A percentile compares a stretch with the other conserved stretches of the same genome.
Evolutionary conservation across 2,113 vertebrate genomes (phyloP).

Genomic region (Hippolais icterina): DNA sequence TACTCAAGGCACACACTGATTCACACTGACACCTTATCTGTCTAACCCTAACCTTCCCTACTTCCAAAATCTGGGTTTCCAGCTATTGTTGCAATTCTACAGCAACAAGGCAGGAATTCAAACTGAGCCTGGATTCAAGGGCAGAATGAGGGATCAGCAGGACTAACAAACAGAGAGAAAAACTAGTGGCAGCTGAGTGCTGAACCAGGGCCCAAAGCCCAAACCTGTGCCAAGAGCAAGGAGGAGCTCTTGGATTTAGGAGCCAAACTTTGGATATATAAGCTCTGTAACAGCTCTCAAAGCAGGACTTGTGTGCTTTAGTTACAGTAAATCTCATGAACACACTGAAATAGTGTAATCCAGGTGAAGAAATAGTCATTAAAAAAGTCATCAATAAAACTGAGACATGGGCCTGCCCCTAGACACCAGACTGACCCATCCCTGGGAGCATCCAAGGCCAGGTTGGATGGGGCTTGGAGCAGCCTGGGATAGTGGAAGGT

Average conservation of each 20-base stretch:
- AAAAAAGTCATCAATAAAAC: not conserved
- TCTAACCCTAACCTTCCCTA: slow-evolving; percentile 28
- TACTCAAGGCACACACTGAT: slow-evolving; percentile 1
- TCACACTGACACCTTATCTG: slow-evolving; percentile 6
- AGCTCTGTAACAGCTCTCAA: not conserved
- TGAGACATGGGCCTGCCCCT: not conserved
- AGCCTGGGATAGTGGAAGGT: not conserved
- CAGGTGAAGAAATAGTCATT: not conserved
- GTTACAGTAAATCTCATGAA: not conserved
- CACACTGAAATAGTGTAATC: not conserved
- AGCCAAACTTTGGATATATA: not conserved
- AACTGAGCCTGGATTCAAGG: slow-evolving; percentile 12
- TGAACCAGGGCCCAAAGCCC: not conserved
- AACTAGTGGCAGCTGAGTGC: not conserved
- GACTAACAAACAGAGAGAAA: not conserved
- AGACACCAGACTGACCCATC: not conserved
- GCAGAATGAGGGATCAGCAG: not conserved
- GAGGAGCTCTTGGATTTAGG: not conserved
- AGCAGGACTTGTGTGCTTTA: not conserved
- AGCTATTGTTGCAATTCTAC: not conserved
- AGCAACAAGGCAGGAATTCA: not conserved
- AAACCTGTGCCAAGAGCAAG: not conserved
- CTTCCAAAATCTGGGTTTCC: not conserved
- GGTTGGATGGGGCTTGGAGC: fast-evolving
- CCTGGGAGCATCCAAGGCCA: not conserved